Conservation (phyloP, 2,113 vertebrate genomes). For the Podiceps cristatus region DNA sequence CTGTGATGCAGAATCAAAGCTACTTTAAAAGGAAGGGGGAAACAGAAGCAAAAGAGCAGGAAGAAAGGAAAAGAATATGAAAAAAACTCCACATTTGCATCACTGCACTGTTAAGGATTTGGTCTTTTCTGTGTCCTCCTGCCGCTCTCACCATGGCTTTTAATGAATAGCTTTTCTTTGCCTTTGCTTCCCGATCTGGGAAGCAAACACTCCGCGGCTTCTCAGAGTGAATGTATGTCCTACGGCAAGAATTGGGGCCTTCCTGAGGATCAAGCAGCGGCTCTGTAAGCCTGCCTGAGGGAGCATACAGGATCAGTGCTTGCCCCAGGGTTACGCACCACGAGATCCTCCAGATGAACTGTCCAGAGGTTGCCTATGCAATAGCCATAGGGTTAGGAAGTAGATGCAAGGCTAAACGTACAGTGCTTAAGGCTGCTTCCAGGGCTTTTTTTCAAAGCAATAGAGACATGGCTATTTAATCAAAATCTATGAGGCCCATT, state of each 20-base stretch:
- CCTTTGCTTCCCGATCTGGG: neutral
- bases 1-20: neutral
- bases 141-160: neutral
- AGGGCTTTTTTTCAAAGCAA: neutral
- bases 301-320: neutral
- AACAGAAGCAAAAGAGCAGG: neutral
- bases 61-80: neutral
- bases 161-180: neutral
- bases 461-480: neutral
- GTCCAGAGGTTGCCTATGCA: neutral
- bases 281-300: neutral
- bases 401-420: neutral
- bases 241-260: neutral
- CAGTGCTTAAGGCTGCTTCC: neutral
- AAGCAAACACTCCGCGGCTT: neutral
- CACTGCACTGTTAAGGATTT: neutral
- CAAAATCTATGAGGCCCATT: neutral
- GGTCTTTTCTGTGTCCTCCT: neutral
- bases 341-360: neutral
- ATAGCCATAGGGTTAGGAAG: neutral
- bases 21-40: neutral
- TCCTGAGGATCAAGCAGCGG: neutral
- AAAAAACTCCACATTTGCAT: fast-evolving
- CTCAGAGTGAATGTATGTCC: too few species aligned
- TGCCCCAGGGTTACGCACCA: neutral